Base-by-base conservation (phyloP, 2,888 invertebrate genomes). In the Macaria notata region DNA sequence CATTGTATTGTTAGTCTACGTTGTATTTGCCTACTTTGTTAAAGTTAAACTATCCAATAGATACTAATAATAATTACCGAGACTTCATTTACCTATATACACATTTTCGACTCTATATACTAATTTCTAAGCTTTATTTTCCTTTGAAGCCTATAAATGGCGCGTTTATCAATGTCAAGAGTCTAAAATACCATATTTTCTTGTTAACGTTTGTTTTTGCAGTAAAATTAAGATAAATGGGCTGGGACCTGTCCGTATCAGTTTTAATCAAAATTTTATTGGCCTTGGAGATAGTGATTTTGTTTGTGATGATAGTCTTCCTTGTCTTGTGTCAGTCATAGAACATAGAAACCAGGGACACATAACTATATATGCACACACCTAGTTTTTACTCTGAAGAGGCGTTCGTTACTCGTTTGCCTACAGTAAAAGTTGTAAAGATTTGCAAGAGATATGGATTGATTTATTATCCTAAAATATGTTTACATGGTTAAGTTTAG, bases 211-310 rank as follows among this genome's bases (percentile, higher is more conserved):
- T 54, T 59, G 59, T 52, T 59, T 58, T 54, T 46, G 57, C 42
- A 46, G 49, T 41, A 51, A 59, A 55, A 59, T 59, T 39, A 52
- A 51, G 54, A 59, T 55, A 42, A 55, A 59, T 59, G 54, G 44
- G 39, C 33, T 36, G 48, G 45, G 45, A 44, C 42, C 45, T 55
- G 54, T 51, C 51, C 9, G 36, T 55, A 51, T 49, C 54, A 59
- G 55, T 59, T 36, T 29, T 3, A 19, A 9, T 19, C 36, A 54
- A 36, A 36, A 36, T 50, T 43, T 50, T 42, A 58, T 46, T 46
- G 48, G 44, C 59, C 59, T 51, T 55, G 59, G 19, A 3, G 33
- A 41, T n/a, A 7, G 33, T 7, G 33, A 19, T 19, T 19, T 36
- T 36, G 33, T 36, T n/a, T 43, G 46, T 50, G 47, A 48, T 19